Percentiles rank a stretch among this genome's conserved stretches.
phyloP scores from a whole-genome alignment of 2,113 vertebrate genomes.

The Dolichotis patagonum region DNA sequence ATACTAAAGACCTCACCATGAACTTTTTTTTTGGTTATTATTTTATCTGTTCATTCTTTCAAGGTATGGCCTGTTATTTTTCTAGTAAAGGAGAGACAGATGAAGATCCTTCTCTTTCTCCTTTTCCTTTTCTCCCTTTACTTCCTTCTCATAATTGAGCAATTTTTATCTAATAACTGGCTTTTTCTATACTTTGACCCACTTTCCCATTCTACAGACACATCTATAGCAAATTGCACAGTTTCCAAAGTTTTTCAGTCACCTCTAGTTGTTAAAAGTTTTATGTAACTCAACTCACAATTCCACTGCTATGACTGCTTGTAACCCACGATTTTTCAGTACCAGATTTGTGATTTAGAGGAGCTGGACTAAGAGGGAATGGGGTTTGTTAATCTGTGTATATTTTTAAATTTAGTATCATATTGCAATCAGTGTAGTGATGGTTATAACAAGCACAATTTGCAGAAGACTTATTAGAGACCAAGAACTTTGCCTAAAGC shows the following conservation, averaged over 20 bases:
- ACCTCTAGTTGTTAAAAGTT: neutral
- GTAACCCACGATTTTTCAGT: neutral
- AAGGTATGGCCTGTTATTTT: neutral
- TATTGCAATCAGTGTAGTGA: neutral
- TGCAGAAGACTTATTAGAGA: neutral
- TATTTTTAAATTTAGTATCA: conserved; percentile 7
- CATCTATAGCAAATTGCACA: neutral
- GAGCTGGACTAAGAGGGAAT: neutral
- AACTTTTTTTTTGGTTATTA: neutral
- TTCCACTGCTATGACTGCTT: neutral
- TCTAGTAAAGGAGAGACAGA: neutral
- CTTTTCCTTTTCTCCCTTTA: neutral
- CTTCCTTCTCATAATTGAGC: neutral
- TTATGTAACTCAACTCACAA: neutral
- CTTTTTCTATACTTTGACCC: neutral
- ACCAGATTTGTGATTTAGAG: neutral
- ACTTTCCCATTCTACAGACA: neutral
- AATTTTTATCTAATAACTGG: neutral
- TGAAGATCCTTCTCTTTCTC: neutral
- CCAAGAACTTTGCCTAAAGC: neutral
- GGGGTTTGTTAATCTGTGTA: neutral
- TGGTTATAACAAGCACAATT: neutral
- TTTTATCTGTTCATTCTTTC: neutral
- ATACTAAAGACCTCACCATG: neutral
- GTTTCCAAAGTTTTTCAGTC: neutral